Conservation (phyloP, 2,113 vertebrate genomes). For the Coracopsis vasa region DNA sequence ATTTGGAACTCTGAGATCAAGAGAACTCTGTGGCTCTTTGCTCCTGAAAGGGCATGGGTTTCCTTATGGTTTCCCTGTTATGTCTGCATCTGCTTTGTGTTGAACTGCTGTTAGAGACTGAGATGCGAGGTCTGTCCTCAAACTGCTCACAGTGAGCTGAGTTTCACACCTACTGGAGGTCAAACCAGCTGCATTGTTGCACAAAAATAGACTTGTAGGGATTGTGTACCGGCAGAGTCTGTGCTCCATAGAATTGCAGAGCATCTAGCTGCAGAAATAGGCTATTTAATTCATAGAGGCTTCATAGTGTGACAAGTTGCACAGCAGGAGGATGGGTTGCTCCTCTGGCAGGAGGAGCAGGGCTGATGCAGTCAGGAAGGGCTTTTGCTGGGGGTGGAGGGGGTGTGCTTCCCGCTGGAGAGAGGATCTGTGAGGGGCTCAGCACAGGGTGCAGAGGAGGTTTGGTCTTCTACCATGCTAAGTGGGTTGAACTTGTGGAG, state of each 20-base stretch:
- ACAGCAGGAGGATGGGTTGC: not conserved
- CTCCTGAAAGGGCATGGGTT: not conserved
- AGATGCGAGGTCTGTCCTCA: not conserved
- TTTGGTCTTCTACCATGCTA: not conserved
- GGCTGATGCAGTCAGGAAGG: not conserved
- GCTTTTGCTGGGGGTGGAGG: not conserved
- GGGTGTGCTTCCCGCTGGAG: not conserved
- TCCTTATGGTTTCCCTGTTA: not conserved
- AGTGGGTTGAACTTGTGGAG: not conserved
- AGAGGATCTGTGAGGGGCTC: not conserved
- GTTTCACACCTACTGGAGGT: not conserved
- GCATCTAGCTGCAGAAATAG: not conserved
- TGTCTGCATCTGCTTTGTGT: not conserved
- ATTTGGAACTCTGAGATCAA: not conserved
- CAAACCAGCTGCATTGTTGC: not conserved
- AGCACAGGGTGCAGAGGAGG: not conserved
- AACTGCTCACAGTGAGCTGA: not conserved
- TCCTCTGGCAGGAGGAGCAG: not conserved
- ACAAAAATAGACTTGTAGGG: not conserved
- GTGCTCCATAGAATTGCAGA: rapidly evolving
- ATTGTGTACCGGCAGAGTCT: not conserved
- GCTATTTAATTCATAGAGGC: not conserved
- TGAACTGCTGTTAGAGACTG: not conserved
- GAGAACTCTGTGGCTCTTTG: not conserved
- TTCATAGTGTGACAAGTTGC: not conserved